A percentile compares a stretch with the other conserved stretches of the same genome.
Conservation (phyloP, 2,797 vertebrate genomes). For the Capromys pilorides region DNA sequence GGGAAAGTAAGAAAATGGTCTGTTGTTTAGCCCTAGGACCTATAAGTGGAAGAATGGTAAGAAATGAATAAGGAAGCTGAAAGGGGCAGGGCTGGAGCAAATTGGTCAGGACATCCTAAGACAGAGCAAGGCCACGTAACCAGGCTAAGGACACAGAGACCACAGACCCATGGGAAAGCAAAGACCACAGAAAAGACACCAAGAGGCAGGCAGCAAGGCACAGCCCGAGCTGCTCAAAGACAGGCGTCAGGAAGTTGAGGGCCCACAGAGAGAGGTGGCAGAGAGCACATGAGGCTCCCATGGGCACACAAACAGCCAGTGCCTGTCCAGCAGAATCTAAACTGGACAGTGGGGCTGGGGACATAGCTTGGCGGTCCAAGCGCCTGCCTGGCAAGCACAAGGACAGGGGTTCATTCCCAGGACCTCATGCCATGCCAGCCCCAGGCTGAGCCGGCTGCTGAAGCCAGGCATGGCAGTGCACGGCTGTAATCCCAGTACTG, state of each 20-base stretch:
- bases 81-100: not conserved
- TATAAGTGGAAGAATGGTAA: not conserved
- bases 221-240: not conserved
- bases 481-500: no score
- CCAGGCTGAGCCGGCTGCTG: no score
- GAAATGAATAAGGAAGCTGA: not conserved
- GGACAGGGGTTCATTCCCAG: no score
- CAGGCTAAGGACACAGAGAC: not conserved
- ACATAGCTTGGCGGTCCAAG: no score
- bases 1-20: constrained; percentile 9
- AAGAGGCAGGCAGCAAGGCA: not conserved
- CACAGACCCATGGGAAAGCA: not conserved
- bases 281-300: not conserved
- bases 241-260: not conserved
- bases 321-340: not conserved
- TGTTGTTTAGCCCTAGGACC: not conserved
- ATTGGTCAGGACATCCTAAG: not conserved
- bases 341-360: no score
- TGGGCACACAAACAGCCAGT: not conserved
- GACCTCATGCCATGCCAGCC: no score
- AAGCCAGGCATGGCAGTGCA: no score
- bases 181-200: not conserved
- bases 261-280: not conserved
- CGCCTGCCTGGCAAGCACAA: no score
- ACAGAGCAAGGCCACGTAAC: not conserved